Evolutionary conservation across 2,888 invertebrate genomes (phyloP), one percentile per base, ranked within the genome.

Genomic region (Coelinius sp.): DNA sequence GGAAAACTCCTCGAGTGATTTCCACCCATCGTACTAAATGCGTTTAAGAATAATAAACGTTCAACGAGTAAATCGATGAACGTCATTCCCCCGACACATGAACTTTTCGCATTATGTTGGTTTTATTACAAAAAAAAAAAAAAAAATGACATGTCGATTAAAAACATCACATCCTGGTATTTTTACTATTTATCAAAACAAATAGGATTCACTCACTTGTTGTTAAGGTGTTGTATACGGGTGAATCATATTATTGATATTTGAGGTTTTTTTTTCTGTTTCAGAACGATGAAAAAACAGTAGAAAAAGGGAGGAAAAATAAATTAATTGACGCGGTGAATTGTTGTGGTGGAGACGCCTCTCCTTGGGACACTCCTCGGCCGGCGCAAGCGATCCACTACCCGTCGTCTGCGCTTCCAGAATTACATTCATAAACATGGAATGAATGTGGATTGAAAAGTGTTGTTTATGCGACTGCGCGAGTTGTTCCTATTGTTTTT

Each of bases 1-100:
- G 88, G 89, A 76, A 85, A 84, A 77, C 84, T 86, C 75, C 89
- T 84, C 73, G 89, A 89, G 79, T 89, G 89, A 81, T 89, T 89
- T 77, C 88, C 89, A 76, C 90, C 90, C 89, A 90, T 90, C 3
- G 17, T 44, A 31, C 24, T 8, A 1, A 27, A 22, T 53, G 10
- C 56, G 17, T 27, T 14, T 27, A 8, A n/a, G 7, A 41, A 38
- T 63, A 41, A 41, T 22, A 41, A 25, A 24, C 24, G 6, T 63
- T 41, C 8, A 1, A 41, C 20, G 10, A 5, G 17, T 17, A 8
- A 49, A 49, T 49, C 46, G 46, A 49, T 49, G 46, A 49, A 20
- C 46, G 46, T 49, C 46, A 49, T 49, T 49, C 46, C 46, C 46
- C 20, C 46, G 46, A 49, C 20, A 49, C 20, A 49, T 20, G 20